A percentile compares a stretch with the other conserved stretches of the same genome.
These are phyloP conservation scores for Arnoldichthys spilopterus DNA, from an alignment of 2,797 vertebrate species.

Conservation along the genomic window DNA sequence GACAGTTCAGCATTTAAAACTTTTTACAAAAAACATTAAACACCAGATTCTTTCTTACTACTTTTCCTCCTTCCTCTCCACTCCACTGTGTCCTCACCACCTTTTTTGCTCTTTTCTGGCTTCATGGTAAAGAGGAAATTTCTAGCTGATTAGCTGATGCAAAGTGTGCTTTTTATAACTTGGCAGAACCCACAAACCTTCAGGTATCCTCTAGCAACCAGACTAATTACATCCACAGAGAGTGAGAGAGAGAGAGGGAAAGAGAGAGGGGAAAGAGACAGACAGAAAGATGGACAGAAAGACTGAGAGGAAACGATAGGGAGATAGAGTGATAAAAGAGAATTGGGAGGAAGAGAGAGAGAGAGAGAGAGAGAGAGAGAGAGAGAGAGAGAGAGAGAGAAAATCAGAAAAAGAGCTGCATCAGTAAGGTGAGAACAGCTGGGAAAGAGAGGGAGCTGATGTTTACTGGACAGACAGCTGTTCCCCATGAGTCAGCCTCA, in stretches of 20 bases:
- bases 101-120: conserved; percentile 29
- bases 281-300: not conserved
- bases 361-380: no score
- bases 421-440: conserved; percentile 11
- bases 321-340: no score
- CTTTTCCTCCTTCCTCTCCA: not conserved
- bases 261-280: not conserved
- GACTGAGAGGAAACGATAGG: not conserved
- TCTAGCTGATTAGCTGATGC: conserved; percentile 48
- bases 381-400: not conserved
- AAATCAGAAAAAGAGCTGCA: conserved; percentile 11
- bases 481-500: conserved; percentile 29
- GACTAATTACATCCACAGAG: conserved; percentile 53
- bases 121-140: conserved; percentile 30
- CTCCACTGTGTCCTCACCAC: not conserved
- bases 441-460: not conserved
- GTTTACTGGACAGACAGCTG: conserved; percentile 8
- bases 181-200: conserved; percentile 34
- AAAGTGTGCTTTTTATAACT: conserved; percentile 54
- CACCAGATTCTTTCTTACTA: not conserved
- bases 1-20: not conserved
- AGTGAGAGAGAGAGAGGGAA: not conserved
- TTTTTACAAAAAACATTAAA: conserved; percentile 2
- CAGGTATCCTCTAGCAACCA: conserved; percentile 53
- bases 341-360: no score